Base-by-base conservation (phyloP, 2,888 invertebrate species). In the Schrankia costaestrigalis region DNA sequence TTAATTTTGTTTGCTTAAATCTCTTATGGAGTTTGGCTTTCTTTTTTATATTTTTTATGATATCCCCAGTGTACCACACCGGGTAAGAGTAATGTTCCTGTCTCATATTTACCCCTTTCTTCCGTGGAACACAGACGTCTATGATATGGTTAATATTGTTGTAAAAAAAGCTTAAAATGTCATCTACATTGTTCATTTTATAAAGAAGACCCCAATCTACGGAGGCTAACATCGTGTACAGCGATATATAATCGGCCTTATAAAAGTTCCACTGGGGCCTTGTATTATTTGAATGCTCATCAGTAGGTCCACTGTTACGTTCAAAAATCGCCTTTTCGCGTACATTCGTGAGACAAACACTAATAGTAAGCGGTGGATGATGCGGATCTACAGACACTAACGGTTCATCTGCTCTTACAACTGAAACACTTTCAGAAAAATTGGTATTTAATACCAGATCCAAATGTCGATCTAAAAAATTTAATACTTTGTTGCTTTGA, bases 401-500 rank as follows among this genome's bases (percentile, higher is more conserved):
- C 6, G 17, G 15, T 23, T 30, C 42, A 1, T 12, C 13, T 29
- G 47, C 53, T 8, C 5, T 32, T 7, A 25, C 9, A 11, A 53
- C 53, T 0, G 21, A n/a, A 8, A 49, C 37, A 12, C 17, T 28
- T 1, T 17, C 26, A 3, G 11, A 3, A 3, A 32, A 15, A 23
- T 30, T 26, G 0, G 38, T 7, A 21, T 31, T 41, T 7, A 50
- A 30, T 0, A 51, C 44, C 11, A 52, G 26, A 22, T 51, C 54
- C 6, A 49, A 27, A n/a, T 41, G 35, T 1, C 43, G 32, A 11
- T 15, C 17, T 12, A 36, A 36, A 29, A 40, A 40, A 26, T 50
- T 56, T 5, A 18, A 9, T 24, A 55, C 23, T 4, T 19, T 31
- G 11, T 50, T 52, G 5, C 25, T 43, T 32, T 56, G 47, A 36